Base-by-base conservation (phyloP, 2,888 invertebrate genomes). In the Nemoura dubitans region DNA sequence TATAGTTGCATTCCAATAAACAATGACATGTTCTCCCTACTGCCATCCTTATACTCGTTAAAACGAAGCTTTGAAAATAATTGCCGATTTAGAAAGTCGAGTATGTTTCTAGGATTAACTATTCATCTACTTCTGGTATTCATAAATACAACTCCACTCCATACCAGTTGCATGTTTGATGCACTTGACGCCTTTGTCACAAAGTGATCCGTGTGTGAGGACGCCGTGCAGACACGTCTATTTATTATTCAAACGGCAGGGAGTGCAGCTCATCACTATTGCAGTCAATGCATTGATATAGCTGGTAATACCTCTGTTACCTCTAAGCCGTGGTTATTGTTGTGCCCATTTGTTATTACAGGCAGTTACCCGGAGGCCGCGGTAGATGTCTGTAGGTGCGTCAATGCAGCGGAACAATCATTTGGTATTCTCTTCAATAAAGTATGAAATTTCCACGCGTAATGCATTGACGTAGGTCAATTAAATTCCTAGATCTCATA, bases 1-100 rank as follows among this genome's bases (percentile, higher is more conserved):
- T 1, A 59, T 59, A 59, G 59, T 59, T 59, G 59, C 59, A 59
- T 59, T 59, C 59, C 59, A 59, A 59, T 59, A 59, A 59, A 59
- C 59, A 59, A 59, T 59, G 59, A 59, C 14, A 3, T 59, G 59
- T 59, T 59, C 59, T 7, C 21, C 3, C 59, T 59, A 10, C 2
- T 3, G 21, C 21, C 21, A 21, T 59, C 3, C n/a, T n/a, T 1
- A 21, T 59, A 59, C 59, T 59, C 21, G 59, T 59, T 59, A 7
- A 16, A 3, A 1, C 59, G 14, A 59, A 59, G 59, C 59, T 59
- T 59, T 59, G 14, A 14, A 59, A 59, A 59, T 59, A 59, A 59
- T 14, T 59, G 59, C 2, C 59, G 16, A 59, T 59, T 59, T 10
- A 59, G 59, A 21, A 59, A 14, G 59, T 59, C 59, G 36, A 6